Percentiles rank a stretch among this genome's conserved stretches.
phyloP scores from a whole-genome alignment of 2,113 vertebrate species.

The Thymallus thymallus region DNA sequence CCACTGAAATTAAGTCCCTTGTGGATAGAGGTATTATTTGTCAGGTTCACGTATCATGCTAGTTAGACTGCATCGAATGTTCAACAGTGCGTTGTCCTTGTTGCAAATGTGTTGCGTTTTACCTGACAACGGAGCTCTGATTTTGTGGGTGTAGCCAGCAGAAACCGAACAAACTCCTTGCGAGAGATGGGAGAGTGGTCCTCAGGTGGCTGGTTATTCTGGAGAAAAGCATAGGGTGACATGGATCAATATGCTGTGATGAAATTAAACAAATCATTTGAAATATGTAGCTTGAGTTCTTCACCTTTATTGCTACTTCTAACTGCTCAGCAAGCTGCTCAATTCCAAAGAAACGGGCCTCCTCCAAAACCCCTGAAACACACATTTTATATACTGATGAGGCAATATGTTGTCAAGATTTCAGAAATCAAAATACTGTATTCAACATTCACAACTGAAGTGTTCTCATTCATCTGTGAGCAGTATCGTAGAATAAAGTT shows the following conservation, averaged over 20 bases:
- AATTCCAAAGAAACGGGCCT: conserved; percentile 96
- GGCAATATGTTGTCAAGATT: background rate
- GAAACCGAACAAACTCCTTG: conserved; percentile 94
- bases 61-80: background rate
- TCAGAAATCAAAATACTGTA: background rate
- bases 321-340: conserved; percentile 93
- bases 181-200: conserved; percentile 96
- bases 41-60: background rate
- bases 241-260: background rate
- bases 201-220: conserved; percentile 92
- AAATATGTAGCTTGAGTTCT: background rate
- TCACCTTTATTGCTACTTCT: conserved; percentile 90
- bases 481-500: background rate
- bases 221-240: conserved; percentile 11
- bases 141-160: conserved; percentile 94
- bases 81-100: background rate
- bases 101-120: background rate
- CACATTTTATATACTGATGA: background rate
- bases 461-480: background rate
- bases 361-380: conserved; percentile 87
- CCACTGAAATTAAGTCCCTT: conserved; percentile 97
- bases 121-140: conserved; percentile 98
- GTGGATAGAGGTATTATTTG: conserved; percentile 11
- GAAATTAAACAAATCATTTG: no score
- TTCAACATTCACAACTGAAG: background rate